Evolutionary conservation across 2,888 invertebrate species (phyloP), one percentile per base, ranked within the genome.

Genomic region (Globia sparganii): DNA sequence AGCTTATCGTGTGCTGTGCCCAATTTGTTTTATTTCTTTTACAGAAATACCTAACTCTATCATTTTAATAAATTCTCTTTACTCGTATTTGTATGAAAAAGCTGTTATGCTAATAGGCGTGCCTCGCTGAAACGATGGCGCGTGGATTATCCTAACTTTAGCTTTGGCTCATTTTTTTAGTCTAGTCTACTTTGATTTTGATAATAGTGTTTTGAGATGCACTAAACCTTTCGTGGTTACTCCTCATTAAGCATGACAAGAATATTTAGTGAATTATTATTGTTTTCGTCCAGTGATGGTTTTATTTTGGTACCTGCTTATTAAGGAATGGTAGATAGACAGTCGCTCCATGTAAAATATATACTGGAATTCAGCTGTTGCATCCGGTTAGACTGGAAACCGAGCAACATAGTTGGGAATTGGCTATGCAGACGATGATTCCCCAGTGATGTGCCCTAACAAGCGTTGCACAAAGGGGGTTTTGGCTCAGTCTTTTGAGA

Each of bases 181-280:
- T 75, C 67, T 86, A 76, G 81, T 75, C 70, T 81, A 31, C 66
- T 58, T 74, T 68, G 76, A 43, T 61, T 58, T 74, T 68, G 76
- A 43, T 61, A 72, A 80, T 83, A 73, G 80, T 70, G 11, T 73
- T 77, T 75, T 77, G 83, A 77, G 86, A 86, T 86, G 84, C 79
- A 83, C 72, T 65, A 37, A 68, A 34, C 40, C 13, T 61, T 76
- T 49, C 85, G 84, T 85, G 87, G 58, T 53, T 31, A 81, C 31
- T 40, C 4, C 40, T 75, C 81, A 86, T 85, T 81, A 81, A 66
- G 18, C 21, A 25, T 18, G 59, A 67, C 18, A 25, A 31, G 21
- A 75, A 72, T 56, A 75, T 86, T 85, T 31, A 66, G 40, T 68
- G 61, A 72, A 62, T 65, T 77, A 78, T 68, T 65, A 56, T 46